Evolutionary conservation across 2,888 invertebrate species (phyloP).

Genomic region (Phrixothrix hirtus): DNA sequence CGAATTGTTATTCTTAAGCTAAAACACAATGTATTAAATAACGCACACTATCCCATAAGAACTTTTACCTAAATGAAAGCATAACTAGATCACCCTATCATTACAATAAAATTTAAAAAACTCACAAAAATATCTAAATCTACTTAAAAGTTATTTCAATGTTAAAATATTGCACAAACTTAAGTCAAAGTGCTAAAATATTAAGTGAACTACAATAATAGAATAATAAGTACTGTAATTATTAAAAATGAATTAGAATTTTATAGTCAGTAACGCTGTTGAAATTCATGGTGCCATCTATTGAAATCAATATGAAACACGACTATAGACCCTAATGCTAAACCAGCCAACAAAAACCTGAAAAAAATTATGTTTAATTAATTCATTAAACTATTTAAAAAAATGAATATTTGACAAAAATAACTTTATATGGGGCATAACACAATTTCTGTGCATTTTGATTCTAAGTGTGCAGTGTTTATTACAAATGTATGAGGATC

Average conservation of each 20-base stretch:
- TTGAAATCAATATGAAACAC: slow-evolving; percentile 99
- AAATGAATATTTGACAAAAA: too few relatives aligned
- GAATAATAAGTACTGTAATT: slow-evolving; percentile 26
- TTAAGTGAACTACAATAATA: slow-evolving; percentile 27
- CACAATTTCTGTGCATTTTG: neutral
- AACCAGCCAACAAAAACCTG: slow-evolving; percentile 94
- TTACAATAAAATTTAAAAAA: slow-evolving; percentile 16
- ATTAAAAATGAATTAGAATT: slow-evolving; percentile 27
- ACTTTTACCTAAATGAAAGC: slow-evolving; percentile 19
- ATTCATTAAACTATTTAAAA: too few relatives aligned
- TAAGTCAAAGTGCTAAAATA: slow-evolving; percentile 24
- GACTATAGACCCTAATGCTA: slow-evolving; percentile 96
- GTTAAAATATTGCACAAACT: slow-evolving; percentile 31
- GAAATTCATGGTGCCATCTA: slow-evolving; percentile 95
- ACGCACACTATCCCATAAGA: slow-evolving; percentile 40
- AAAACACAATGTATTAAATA: slow-evolving; percentile 30
- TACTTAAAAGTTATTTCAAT: slow-evolving; percentile 13
- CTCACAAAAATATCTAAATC: slow-evolving; percentile 10
- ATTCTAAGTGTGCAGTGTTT: too few relatives aligned
- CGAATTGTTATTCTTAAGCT: slow-evolving; percentile 29
- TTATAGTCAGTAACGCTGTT: slow-evolving; percentile 77
- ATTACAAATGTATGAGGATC: too few relatives aligned
- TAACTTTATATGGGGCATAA: too few relatives aligned
- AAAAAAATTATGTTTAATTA: slow-evolving; percentile 42
- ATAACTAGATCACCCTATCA: slow-evolving; percentile 18